Evolutionary conservation across 1,140 invertebrate genomes (phyloP), one percentile per base, ranked within the genome.

Genomic region (Drosophila ironensis): DNA sequence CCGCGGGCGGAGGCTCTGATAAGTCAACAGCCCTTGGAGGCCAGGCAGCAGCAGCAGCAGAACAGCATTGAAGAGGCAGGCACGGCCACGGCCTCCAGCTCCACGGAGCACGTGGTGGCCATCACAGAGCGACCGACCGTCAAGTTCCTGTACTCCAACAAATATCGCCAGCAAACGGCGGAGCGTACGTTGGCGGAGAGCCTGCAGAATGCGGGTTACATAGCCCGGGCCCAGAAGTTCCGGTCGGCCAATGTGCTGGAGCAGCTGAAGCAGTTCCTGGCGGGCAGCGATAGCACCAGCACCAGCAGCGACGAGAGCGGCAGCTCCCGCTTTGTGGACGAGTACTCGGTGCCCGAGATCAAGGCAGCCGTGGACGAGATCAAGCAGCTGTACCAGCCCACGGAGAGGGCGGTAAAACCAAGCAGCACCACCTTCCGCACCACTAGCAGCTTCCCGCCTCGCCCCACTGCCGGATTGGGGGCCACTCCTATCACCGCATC

Each of bases 281-380:
- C 78, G 2, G 72, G 69, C 11, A 74, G 69, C 30, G 75, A 86
- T 19, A 81, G 69, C 33, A 38, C 28, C 40, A 76, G 72, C 38
- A 61, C 53, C 20, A 76, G n/a, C n/a, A n/a, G 69, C 37, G 73
- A 89, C 44, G 87, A 89, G 38, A 89, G 78, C 24, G 72, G 68
- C 9, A 66, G 82, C 1, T 75, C 81, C n/a, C 87, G 75, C n/a
- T 89, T 89, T 54, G 87, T 89, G 11, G 71, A 89, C 40, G 87
- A 89, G 19, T 75, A 73, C 25, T 64, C 73, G 4, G 52, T 66
- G 4, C 54, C 71, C 2, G 87, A 88, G 20, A 52, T 76, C 14
- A 76, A 69, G 12, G 72, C 82, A 1, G 68, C 63, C 0, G 64
- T 89, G 4, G 57, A 82, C 44, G 84, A 89, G 41, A 76, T 88